Conservation (phyloP, 1,140 invertebrate species). For the Tyrophagus putrescentiae region DNA sequence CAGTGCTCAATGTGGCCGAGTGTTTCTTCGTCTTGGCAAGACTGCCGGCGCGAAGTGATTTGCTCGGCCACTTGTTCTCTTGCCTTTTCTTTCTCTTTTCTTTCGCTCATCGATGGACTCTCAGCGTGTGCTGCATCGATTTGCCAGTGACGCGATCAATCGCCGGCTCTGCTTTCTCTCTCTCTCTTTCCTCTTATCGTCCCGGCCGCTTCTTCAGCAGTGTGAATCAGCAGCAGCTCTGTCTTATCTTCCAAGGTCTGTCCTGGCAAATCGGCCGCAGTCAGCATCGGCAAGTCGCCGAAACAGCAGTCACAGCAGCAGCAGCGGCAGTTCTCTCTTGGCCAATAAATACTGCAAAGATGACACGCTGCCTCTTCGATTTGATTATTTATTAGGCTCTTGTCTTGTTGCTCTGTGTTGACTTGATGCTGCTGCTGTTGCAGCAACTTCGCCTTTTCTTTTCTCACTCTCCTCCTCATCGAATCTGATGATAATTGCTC, state of each 20-base stretch:
- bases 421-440: background rate
- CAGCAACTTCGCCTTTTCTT: background rate
- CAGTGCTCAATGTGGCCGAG: too few species aligned
- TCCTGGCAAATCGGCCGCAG: too few species aligned
- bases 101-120: background rate
- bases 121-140: background rate
- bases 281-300: too few species aligned
- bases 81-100: background rate
- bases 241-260: too few species aligned
- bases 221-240: background rate
- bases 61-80: constrained; percentile 2
- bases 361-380: constrained; percentile 4
- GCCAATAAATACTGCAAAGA: constrained; percentile 10
- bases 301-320: too few species aligned
- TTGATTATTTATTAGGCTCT: constrained; percentile 7
- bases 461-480: background rate
- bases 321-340: too few species aligned
- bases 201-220: background rate
- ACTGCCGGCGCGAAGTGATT: background rate
- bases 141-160: background rate
- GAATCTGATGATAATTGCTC: constrained; percentile 8
- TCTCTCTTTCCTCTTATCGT: background rate
- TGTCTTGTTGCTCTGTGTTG: too few species aligned
- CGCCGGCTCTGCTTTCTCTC: background rate
- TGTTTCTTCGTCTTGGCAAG: background rate